A percentile compares a stretch with the other conserved stretches of the same genome.
These are phyloP conservation scores for Pomacea canaliculata DNA, from an alignment of 2,888 invertebrate genomes.

Conservation along the genomic window DNA sequence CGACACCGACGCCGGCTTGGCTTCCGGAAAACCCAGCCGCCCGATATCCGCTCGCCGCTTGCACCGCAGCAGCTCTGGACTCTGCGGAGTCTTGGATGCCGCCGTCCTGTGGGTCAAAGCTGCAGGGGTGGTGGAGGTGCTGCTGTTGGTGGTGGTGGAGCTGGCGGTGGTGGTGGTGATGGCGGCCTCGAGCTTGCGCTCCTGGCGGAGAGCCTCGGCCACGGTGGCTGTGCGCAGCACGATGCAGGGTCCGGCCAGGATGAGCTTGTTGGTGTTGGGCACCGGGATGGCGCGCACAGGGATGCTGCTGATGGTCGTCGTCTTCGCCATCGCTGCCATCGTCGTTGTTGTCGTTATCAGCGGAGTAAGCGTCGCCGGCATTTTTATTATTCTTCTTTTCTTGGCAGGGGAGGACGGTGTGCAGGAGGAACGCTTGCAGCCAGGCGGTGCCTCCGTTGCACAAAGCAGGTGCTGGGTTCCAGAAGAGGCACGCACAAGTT, in stretches of 20 bases:
- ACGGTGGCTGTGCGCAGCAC: slow-evolving; percentile 57
- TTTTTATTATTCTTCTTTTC: not conserved
- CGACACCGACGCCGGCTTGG: slow-evolving; percentile 81
- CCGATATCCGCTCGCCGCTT: slow-evolving; percentile 62
- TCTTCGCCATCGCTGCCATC: not conserved
- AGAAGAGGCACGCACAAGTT: too few relatives aligned
- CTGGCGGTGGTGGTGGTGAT: not conserved
- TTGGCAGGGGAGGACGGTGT: not conserved
- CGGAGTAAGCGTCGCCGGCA: not conserved
- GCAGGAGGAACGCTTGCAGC: not conserved
- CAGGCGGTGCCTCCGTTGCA: not conserved
- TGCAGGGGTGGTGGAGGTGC: slow-evolving; percentile 13
- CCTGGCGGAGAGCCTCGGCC: slow-evolving; percentile 51
- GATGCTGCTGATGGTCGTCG: slow-evolving; percentile 35
- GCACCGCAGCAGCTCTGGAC: slow-evolving; percentile 56
- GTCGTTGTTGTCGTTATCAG: not conserved
- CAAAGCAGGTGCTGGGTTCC: not conserved
- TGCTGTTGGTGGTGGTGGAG: slow-evolving; percentile 25
- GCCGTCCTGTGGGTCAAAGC: slow-evolving; percentile 29
- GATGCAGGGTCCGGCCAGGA: slow-evolving; percentile 54
- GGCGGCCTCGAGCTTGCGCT: slow-evolving; percentile 23
- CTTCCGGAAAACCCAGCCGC: slow-evolving; percentile 55
- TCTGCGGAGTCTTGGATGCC: not conserved
- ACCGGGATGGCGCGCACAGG: slow-evolving; percentile 35
- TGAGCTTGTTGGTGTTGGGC: slow-evolving; percentile 40